Evolutionary conservation across 2,888 invertebrate genomes (phyloP).

Genomic region (Dynastes grantii): DNA sequence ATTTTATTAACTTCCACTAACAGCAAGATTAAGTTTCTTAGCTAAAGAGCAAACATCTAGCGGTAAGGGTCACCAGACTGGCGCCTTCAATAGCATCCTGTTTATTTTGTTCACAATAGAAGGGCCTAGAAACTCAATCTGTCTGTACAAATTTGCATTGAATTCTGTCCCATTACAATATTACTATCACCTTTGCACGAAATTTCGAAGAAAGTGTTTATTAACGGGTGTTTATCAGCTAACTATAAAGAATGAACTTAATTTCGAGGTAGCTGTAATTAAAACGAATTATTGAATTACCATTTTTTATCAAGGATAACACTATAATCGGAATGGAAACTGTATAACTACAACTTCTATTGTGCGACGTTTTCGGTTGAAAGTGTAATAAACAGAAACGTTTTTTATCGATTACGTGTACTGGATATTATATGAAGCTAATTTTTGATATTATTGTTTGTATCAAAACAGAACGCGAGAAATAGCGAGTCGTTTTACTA

Average conservation of each 20-base stretch:
- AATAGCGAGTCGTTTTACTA: background rate
- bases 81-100: background rate
- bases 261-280: no score
- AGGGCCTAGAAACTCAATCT: background rate
- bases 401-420: slow-evolving; percentile 39
- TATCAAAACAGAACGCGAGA: slow-evolving; percentile 11
- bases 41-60: background rate
- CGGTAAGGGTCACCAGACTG: slow-evolving; percentile 8
- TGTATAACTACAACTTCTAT: no score
- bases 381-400: slow-evolving; percentile 2
- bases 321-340: no score
- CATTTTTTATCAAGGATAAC: no score
- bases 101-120: background rate
- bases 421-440: background rate
- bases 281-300: no score
- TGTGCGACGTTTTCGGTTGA: background rate
- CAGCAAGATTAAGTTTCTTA: background rate
- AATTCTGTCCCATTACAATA: no score
- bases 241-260: no score
- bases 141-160: no score
- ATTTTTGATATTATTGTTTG: slow-evolving; percentile 26
- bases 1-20: slow-evolving; percentile 10
- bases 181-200: no score
- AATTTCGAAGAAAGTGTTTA: no score
- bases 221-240: no score